Conservation (phyloP, 23 tunicate genomes). For the Styela clava region DNA sequence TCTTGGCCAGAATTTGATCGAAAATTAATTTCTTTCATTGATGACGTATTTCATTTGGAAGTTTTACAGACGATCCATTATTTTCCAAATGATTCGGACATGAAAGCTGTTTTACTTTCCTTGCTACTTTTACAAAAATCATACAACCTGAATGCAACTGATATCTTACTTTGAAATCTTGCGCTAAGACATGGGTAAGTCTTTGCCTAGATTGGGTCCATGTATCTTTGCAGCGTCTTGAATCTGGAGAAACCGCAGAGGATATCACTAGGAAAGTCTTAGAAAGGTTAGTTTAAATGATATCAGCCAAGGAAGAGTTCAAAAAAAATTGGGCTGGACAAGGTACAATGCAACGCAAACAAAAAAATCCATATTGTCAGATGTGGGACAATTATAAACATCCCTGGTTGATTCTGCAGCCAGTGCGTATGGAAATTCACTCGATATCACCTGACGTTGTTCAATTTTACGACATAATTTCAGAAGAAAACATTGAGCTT, state of each 20-base stretch:
- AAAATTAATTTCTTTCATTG: not conserved
- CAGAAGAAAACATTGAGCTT: not conserved
- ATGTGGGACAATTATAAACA: not conserved
- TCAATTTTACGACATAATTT: not conserved
- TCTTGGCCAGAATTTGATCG: not conserved
- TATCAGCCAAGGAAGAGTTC: not conserved
- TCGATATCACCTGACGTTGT: not conserved
- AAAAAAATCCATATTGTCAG: not conserved
- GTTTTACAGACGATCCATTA: not conserved
- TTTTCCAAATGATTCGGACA: conserved; percentile 1
- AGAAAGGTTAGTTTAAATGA: not conserved
- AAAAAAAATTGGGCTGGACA: not conserved
- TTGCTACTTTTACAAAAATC: not conserved
- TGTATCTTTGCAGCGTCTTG: not conserved
- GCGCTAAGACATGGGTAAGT: not conserved
- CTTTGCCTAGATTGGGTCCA: not conserved
- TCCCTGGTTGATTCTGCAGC: not conserved
- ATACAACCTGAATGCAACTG: not conserved
- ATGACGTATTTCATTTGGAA: not conserved
- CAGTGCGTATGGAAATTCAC: not conserved
- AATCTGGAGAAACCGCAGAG: not conserved
- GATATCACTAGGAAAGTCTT: not conserved
- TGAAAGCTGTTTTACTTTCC: not conserved
- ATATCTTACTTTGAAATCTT: not conserved
- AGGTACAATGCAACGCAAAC: not conserved